Evolutionary conservation across 1,140 invertebrate genomes (phyloP).

Genomic region (Phocides pigmalion): DNA sequence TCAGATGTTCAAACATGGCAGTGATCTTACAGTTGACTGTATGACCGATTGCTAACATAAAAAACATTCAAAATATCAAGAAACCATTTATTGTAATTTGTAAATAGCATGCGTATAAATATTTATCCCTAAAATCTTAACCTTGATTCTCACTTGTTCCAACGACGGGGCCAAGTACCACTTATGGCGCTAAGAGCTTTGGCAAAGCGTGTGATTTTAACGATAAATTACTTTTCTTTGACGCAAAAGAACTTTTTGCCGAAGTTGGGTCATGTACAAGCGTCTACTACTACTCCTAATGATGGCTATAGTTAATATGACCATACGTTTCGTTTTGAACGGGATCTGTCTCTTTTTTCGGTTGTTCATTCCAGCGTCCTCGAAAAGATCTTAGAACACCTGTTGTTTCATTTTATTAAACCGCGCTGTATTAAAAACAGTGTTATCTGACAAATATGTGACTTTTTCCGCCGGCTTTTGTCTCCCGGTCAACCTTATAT

Average conservation of each 20-base stretch:
- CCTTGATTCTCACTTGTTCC: conserved; percentile 9
- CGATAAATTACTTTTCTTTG: conserved; percentile 13
- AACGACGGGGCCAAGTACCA: not conserved
- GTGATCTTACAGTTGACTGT: no score
- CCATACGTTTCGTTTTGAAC: no score
- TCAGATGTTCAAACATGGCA: no score
- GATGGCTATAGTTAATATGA: not conserved
- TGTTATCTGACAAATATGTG: no score
- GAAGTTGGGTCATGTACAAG: not conserved
- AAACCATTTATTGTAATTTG: not conserved
- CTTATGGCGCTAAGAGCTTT: not conserved
- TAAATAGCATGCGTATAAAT: not conserved
- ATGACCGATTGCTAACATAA: not conserved
- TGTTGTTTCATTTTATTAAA: no score
- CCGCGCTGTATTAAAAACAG: no score
- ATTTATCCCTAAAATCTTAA: not conserved
- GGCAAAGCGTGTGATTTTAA: conserved; percentile 18
- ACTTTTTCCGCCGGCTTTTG: no score
- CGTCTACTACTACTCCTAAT: not conserved
- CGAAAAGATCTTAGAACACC: no score
- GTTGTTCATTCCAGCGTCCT: no score
- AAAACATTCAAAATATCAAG: not conserved
- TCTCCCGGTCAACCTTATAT: no score
- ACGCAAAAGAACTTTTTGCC: conserved; percentile 10
- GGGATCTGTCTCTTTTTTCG: no score